Evolutionary conservation across 2,888 invertebrate species (phyloP).

Genomic region (Branchipolynoe longqiensis): DNA sequence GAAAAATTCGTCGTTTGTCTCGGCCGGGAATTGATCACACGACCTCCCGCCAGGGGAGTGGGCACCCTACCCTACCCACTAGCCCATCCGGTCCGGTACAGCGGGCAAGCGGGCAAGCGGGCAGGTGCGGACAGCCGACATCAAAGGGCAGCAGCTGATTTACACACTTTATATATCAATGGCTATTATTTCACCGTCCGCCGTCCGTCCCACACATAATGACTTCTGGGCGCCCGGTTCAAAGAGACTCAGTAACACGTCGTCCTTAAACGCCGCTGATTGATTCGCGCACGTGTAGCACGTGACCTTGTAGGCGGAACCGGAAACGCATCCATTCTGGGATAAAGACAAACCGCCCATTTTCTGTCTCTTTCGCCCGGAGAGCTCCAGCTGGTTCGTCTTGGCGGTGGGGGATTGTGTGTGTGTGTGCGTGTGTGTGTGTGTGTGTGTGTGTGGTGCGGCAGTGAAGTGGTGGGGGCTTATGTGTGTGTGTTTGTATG

Average conservation of each 20-base stretch:
- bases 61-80: no score
- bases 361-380: not conserved
- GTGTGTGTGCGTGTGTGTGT: no score
- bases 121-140: constrained; percentile 31
- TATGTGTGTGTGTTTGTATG: no score
- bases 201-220: constrained; percentile 23
- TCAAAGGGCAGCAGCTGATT: constrained; percentile 53
- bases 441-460: no score
- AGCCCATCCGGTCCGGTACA: no score
- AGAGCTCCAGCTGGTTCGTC: no score
- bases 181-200: constrained; percentile 51
- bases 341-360: constrained; percentile 28
- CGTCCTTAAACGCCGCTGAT: constrained; percentile 36
- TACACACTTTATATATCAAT: constrained; percentile 54
- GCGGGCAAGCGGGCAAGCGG: constrained; percentile 17
- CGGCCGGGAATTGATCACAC: no score
- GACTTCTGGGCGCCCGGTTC: constrained; percentile 49
- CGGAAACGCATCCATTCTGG: constrained; percentile 48
- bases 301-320: constrained; percentile 49
- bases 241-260: constrained; percentile 49
- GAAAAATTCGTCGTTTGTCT: no score
- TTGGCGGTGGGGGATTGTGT: no score
- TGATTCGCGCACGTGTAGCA: constrained; percentile 41
- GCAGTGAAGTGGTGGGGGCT: no score
- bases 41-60: no score